These are phyloP conservation scores for Eulemur rufifrons DNA, from an alignment of 2,113 vertebrate genomes.

Conservation along the genomic window DNA sequence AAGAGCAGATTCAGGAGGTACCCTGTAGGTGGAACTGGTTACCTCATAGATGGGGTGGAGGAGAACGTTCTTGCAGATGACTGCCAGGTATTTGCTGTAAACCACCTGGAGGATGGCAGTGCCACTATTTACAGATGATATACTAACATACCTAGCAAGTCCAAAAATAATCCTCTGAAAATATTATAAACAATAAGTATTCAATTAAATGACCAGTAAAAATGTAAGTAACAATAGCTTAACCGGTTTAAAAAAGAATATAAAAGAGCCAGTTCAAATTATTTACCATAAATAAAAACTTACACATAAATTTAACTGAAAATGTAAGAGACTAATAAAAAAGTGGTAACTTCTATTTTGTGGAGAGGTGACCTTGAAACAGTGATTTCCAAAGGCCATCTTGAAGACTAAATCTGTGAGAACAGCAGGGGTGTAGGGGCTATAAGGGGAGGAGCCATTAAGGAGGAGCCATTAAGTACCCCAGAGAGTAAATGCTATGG, in stretches of 20 bases:
- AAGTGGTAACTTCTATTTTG: neutral
- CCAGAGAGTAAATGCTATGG: neutral
- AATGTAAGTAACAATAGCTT: neutral
- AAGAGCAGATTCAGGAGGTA: neutral
- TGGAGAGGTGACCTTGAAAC: constrained; percentile 42
- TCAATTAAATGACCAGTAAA: neutral
- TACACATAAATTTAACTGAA: neutral
- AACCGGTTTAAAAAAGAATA: neutral
- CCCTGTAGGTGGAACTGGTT: neutral
- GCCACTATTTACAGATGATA: neutral
- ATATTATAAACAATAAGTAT: neutral
- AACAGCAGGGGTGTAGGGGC: neutral
- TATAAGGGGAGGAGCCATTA: neutral
- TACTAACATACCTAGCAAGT: neutral
- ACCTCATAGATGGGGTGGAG: neutral
- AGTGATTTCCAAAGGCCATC: neutral
- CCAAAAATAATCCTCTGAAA: neutral
- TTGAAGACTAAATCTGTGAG: neutral
- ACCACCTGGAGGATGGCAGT: neutral
- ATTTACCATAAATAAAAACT: neutral
- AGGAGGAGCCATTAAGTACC: neutral
- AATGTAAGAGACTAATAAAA: neutral
- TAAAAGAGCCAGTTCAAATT: neutral
- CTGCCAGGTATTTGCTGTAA: neutral
- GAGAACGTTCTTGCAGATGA: neutral